Conservation (phyloP, 2,888 invertebrate genomes). For the Trachelus troglodyta region DNA sequence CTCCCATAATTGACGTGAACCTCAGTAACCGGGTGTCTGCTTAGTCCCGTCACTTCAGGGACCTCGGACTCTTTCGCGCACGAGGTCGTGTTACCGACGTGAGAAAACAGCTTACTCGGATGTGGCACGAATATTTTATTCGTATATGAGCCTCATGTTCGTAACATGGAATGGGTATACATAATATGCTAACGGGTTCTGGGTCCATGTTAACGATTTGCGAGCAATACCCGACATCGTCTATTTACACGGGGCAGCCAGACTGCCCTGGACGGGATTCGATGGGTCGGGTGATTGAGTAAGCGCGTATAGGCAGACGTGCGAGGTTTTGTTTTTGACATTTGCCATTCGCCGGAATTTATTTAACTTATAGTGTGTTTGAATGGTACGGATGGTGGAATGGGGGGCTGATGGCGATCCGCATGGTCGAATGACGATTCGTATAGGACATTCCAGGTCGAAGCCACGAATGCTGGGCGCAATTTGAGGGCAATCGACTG, state of each 20-base stretch:
- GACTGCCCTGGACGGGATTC: background rate
- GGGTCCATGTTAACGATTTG: background rate
- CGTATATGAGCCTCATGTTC: background rate
- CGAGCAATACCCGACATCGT: background rate
- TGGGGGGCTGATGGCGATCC: conserved; percentile 15
- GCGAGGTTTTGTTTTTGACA: conserved; percentile 28
- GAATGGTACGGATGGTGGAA: conserved; percentile 19
- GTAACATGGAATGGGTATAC: background rate
- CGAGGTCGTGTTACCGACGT: background rate
- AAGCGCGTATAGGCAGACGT: conserved; percentile 3
- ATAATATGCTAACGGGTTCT: background rate
- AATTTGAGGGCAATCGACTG: conserved; percentile 64
- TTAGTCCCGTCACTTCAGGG: conserved; percentile 38
- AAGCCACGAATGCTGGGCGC: conserved; percentile 51
- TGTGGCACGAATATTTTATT: background rate
- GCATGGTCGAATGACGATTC: conserved; percentile 20
- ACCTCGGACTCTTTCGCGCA: background rate
- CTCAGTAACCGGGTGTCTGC: conserved; percentile 16
- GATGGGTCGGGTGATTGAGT: background rate
- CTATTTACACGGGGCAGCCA: background rate
- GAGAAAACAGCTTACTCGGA: background rate
- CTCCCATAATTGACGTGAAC: conserved; percentile 39
- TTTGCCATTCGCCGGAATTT: conserved; percentile 25
- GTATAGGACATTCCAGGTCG: conserved; percentile 40
- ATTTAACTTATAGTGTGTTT: conserved; percentile 32